phyloP scores from a whole-genome alignment of 2,888 invertebrate genomes.

The Lasioglossum vierecki region DNA sequence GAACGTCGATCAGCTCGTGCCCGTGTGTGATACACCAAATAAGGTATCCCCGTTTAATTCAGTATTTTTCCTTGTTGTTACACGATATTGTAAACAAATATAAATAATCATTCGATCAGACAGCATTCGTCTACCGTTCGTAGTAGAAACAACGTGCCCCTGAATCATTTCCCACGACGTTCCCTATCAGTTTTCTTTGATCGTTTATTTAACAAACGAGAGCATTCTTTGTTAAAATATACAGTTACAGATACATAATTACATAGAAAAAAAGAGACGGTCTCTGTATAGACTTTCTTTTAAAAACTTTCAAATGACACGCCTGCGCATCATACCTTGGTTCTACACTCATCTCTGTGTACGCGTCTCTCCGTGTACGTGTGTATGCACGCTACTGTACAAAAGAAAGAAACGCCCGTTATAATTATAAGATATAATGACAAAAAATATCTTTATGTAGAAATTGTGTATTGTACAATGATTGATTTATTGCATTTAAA shows the following conservation, averaged over 20 bases:
- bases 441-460: too few relatives aligned
- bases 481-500: too few relatives aligned
- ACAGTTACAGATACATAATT: conserved; percentile 38
- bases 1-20: conserved; percentile 58
- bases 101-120: conserved; percentile 67
- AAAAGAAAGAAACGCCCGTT: too few relatives aligned
- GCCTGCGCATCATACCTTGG: conserved; percentile 49
- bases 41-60: conserved; percentile 77
- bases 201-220: conserved; percentile 53
- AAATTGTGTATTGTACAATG: too few relatives aligned
- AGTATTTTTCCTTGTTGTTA: conserved; percentile 80
- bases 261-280: conserved; percentile 33
- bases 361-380: neutral
- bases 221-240: conserved; percentile 34
- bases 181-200: conserved; percentile 14
- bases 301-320: conserved; percentile 46
- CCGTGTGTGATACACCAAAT: conserved; percentile 70
- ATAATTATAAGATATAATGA: too few relatives aligned
- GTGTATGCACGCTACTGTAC: neutral
- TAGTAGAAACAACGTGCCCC: neutral
- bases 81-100: conserved; percentile 79
- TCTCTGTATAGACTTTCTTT: neutral
- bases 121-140: neutral
- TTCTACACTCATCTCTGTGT: neutral
- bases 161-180: neutral